Evolutionary conservation across 2,888 invertebrate genomes (phyloP), one percentile per base, ranked within the genome.

Genomic region (Falcaria lacertinaria): DNA sequence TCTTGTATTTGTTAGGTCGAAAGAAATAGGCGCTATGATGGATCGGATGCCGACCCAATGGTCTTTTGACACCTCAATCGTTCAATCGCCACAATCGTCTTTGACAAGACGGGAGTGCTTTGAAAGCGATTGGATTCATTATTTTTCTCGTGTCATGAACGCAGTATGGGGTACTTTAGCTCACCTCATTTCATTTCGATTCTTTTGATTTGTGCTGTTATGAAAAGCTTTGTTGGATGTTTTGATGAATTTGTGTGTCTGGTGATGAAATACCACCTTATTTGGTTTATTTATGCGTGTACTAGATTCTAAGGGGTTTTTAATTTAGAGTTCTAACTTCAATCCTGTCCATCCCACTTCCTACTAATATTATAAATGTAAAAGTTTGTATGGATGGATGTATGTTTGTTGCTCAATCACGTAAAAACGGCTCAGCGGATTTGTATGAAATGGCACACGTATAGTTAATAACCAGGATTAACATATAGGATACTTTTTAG

Each of bases 41-140:
- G 85, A 87, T 87, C 69, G 73, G 73, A 63, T 69, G 74, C 68
- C 78, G 69, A 74, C 72, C 80, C 74, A 72, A 78, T 78, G 80
- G 76, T 80, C 78, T 81, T 84, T 83, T 78, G 85, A 75, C 80
- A 74, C 70, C 67, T 68, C 75, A 81, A 87, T 86, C 86, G 80
- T 77, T 87, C 87, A 86, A 87, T 85, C 65, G 79, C 60, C 74
- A 74, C 76, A 76, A 84, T 85, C 78, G 72, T 68, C 82, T 84
- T 84, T 79, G 83, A 79, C 76, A 71, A 48, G 65, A 55, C 64
- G 60, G 57, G 69, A 72, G 78, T 75, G 79, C 69, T 69, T 64
- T 56, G 66, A 64, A 69, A 69, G 62, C 72, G 77, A 82, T 80
- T 78, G 78, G 70, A 54, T 64, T 74, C 76, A 85, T 85, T 83